Evolutionary conservation across 2,888 invertebrate genomes (phyloP), one percentile per base, ranked within the genome.

Genomic region (Muschampia plurimacula): DNA sequence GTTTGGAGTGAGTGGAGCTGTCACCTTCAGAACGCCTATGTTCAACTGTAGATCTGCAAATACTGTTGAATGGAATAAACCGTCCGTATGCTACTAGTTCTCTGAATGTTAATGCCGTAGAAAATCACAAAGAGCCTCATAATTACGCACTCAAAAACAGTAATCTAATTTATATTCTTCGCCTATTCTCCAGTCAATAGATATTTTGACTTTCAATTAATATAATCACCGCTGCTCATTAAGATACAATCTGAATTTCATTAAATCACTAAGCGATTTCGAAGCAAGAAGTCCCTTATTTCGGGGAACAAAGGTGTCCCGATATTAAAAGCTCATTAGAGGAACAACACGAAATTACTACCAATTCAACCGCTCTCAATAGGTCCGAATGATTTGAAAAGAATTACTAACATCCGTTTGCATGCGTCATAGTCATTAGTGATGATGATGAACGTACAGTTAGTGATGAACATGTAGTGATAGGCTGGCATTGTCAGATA

Each of bases 261-360:
- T 72, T 72, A 72, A 67, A 72, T 67, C 72, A 72, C 67, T 72
- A 72, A 72, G 32, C 55, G 62, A 67, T 72, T 72, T 46, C 60
- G 49, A 36, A 55, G 63, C 46, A 67, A 66, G 72, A 67, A 60
- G 66, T 67, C 71, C 75, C 57, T 46, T 46, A 57, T 66, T 67
- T 67, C 70, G 52, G 57, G 59, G 66, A 75, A 72, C 74, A 66
- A 73, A 75, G 75, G 75, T 75, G 74, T 74, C 68, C 73, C 73
- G 64, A 73, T 63, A 78, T 79, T 78, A 79, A 78, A 79, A 79
- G 67, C 64, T 70, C 77, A 77, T 78, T 75, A 76, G 73, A 67
- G 64, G 73, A 74, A 78, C 75, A 64, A 74, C 67, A 74, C 63
- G 52, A 76, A 77, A 77, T 77, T 69, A 75, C 74, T 72, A 64